Evolutionary conservation across 2,113 vertebrate species (phyloP), one percentile per base, ranked within the genome.

Genomic region (Manacus vitellinus): DNA sequence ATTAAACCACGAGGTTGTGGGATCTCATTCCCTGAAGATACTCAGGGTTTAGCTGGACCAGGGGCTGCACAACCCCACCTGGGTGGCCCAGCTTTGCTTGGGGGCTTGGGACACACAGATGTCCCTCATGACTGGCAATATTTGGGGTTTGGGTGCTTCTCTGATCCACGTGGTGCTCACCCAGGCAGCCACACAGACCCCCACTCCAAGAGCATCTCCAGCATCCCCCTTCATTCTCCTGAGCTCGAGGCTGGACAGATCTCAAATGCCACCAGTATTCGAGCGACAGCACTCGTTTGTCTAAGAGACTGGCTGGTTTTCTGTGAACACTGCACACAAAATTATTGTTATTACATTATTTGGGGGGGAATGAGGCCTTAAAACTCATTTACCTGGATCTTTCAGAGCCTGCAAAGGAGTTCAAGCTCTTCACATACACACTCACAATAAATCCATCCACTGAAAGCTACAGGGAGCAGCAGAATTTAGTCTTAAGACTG

Each of bases 401-500:
- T 96, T 96, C 93, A 93, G 91, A 95, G 70, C 81, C 75, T 75
- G 89, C 75, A 88, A 72, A 94, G 58, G 78, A 92, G 70, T 93
- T 92, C 77, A 89, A 54, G 55, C 78, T 94, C 85, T 93, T 92
- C 66, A 80, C 63, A 94, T 19, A 16, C n/a, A 82, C 17, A 62
- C 47, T 92, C 54, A 91, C 51, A 90, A 79, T 91, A 83, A 4
- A n/a, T 49, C n/a, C 2, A 0, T 93, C 88, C 79, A 22, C 58
- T 56, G 71, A 91, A 92, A 94, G 91, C 95, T 95, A 86, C 62
- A 65, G 95, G 91, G 58, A 95, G 88, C 96, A 97, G 91, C 93
- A 97, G 97, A 97, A 97, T 95, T 96, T 94, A 96, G 95, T 97
- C 91, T 94, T 92, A 94, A 97, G 97, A 97, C 86, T 91, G 97